Base-by-base conservation (phyloP, 2,113 vertebrate genomes). In the Corydoras sp. region DNA sequence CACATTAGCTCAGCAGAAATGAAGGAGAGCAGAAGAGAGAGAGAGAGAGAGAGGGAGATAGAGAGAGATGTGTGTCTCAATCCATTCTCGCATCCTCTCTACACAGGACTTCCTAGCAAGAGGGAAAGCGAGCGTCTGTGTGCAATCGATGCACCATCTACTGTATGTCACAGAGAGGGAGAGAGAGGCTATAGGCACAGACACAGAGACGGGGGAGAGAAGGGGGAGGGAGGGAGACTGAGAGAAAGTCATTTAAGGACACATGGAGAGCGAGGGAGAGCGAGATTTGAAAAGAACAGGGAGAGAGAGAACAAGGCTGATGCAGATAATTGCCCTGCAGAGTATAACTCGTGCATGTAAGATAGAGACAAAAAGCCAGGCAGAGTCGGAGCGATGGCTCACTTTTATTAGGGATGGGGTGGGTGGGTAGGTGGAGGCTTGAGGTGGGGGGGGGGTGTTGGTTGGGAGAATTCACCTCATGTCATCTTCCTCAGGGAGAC, bases 241-340 rank as follows among this genome's bases (percentile, higher is more conserved):
- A 79, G 84, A 83, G 81, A 86, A 84, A 87, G 86, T 89, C 88
- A 89, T 88, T 82, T 89, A 84, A 90, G 88, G 89, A 90, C 87
- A 90, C 80, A 72, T 61, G 84, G 74, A 77, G 68, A 76, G 75
- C 71, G 76, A 78, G 77, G 58, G 72, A 68, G 71, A 59, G 60
- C 65, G 75, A 71, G 71, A 58, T 64, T 55, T 43, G 66, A 68
- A 61, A 53, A 76, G 71, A 72, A 60, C 68, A 77, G 77, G 76
- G 79, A 74, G 81, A 56, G 79, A 78, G 71, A 76, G 76, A 81
- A 79, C 63, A 76, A 78, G 69, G 58, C 68, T 80, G 79, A 80
- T 80, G 79, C 79, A 76, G 79, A 80, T 80, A 80, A 80, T 74
- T 80, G 76, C 79, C 79, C 79, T 80, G 79, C 79, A 80, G 79